These are phyloP conservation scores for Brachyhypopomus occidentalis DNA, from an alignment of 2,113 vertebrate species.

Conservation along the genomic window DNA sequence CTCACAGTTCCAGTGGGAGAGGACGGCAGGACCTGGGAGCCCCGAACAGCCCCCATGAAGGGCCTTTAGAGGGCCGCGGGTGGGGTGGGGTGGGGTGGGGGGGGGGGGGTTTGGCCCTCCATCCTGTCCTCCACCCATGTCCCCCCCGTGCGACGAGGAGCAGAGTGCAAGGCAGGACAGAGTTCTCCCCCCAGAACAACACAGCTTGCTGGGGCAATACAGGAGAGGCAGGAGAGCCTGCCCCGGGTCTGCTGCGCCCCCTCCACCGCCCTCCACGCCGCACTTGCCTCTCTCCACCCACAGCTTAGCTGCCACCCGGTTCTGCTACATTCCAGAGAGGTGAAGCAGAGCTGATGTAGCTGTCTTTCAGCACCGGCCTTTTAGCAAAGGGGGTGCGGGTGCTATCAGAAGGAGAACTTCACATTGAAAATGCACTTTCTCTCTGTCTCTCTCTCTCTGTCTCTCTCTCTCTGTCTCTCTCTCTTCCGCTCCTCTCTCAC, in stretches of 20 bases:
- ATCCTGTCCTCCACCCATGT: neutral
- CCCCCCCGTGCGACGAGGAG: neutral
- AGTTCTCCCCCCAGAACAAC: constrained; percentile 3
- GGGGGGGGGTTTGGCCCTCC: neutral
- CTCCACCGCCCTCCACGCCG: neutral
- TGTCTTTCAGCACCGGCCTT: constrained; percentile 34
- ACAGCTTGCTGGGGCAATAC: neutral
- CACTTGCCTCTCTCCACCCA: constrained; percentile 5
- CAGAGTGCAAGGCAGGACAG: constrained; percentile 3
- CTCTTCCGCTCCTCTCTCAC: too few species aligned
- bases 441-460: constrained; percentile 6
- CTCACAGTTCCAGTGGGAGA: constrained; percentile 8
- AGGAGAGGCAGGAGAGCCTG: neutral
- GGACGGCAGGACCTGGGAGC: constrained; percentile 2
- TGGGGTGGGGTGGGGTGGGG: too few species aligned
- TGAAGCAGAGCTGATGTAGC: constrained; percentile 31
- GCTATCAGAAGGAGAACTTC: constrained; percentile 30
- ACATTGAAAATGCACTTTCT: constrained; percentile 43
- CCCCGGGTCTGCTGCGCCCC: neutral
- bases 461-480: constrained; percentile 24
- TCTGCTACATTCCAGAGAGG: constrained; percentile 41
- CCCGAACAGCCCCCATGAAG: neutral
- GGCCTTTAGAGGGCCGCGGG: neutral
- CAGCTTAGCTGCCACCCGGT: constrained; percentile 21
- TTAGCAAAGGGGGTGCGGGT: neutral